Base-by-base conservation (phyloP, 1,140 invertebrate genomes). In the Anastatus disparis region DNA sequence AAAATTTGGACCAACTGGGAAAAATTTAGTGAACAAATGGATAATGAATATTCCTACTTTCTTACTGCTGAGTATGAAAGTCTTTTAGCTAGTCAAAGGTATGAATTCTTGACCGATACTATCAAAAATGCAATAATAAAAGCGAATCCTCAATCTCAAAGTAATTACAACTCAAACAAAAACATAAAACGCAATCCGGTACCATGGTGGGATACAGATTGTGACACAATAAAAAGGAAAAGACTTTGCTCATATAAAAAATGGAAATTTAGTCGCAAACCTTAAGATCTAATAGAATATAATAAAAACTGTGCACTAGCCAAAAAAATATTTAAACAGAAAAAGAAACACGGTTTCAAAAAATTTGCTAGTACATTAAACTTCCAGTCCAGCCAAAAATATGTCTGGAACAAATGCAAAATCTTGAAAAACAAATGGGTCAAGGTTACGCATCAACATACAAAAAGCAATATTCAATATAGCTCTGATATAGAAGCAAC, bases 201-300 rank as follows among this genome's bases (percentile, higher is more conserved):
- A 1, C 8, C 20, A 15, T 70, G 38, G 58, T 55, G 68, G 58
- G 58, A 70, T 27, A 7, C 26, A 0, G 58, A 70, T 7, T 70
- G 56, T 38, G 26, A 42, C 12, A 61, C 22, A 17, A 12, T 10
- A 2, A 55, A 27, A 38, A 50, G 67, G 12, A 42, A 61, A 3
- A 50, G 67, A 40, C 38, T 24, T n/a, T 46, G 58, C 3, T 35
- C 58, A 12, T 35, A 53, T 31, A 55, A 55, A 44, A 62, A 63
- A 29, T n/a, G n/a, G n/a, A n/a, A n/a, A n/a, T n/a, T n/a, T n/a
- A n/a, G n/a, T n/a, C n/a, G n/a, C n/a, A n/a, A 31, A 17, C 6
- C 62, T 1, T 7, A 27, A 1, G 26, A 70, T 20, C 40, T 24
- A 3, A 55, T 70, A 1, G 1, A 26, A 0, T 70, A 62, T 31